Percentiles rank a stretch among this genome's conserved stretches.
phyloP scores from a whole-genome alignment of 2,113 vertebrate genomes.

The Ctenodactylus gundi region DNA sequence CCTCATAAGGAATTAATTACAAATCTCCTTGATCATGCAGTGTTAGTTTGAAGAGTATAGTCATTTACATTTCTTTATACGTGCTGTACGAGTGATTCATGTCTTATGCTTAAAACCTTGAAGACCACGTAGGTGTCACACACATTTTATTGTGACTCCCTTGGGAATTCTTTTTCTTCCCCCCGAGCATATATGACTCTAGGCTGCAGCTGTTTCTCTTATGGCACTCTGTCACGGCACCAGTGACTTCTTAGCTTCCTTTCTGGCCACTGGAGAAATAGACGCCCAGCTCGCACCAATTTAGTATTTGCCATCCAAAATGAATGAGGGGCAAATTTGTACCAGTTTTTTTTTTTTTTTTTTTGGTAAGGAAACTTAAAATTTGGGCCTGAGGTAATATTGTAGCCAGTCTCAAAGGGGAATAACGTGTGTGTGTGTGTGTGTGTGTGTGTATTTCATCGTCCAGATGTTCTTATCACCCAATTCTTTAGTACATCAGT shows the following conservation, averaged over 20 bases:
- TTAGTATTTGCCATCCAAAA: not conserved
- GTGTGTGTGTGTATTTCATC: not conserved
- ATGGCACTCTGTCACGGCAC: not conserved
- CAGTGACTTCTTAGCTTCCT: constrained; percentile 4
- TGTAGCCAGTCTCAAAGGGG: not conserved
- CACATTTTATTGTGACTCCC: not conserved
- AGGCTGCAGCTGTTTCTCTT: not conserved
- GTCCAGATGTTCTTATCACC: not conserved
- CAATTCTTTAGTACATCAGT: not conserved
- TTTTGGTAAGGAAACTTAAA: not conserved
- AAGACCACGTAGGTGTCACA: not conserved
- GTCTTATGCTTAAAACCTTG: constrained; percentile 45
- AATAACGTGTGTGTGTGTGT: not conserved
- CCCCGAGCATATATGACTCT: not conserved
- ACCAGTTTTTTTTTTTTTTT: not conserved
- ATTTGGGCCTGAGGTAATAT: not conserved
- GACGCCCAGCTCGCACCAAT: not conserved
- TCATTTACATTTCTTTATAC: not conserved
- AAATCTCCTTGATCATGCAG: not conserved
- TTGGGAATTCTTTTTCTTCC: not conserved
- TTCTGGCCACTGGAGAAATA: not conserved
- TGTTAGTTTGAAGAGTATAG: not conserved
- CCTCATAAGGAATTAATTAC: constrained; percentile 79
- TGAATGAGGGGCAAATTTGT: not conserved
- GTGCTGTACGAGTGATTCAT: not conserved